Evolutionary conservation across 2,113 vertebrate genomes (phyloP), one percentile per base, ranked within the genome.

Genomic region (Suncus etruscus): DNA sequence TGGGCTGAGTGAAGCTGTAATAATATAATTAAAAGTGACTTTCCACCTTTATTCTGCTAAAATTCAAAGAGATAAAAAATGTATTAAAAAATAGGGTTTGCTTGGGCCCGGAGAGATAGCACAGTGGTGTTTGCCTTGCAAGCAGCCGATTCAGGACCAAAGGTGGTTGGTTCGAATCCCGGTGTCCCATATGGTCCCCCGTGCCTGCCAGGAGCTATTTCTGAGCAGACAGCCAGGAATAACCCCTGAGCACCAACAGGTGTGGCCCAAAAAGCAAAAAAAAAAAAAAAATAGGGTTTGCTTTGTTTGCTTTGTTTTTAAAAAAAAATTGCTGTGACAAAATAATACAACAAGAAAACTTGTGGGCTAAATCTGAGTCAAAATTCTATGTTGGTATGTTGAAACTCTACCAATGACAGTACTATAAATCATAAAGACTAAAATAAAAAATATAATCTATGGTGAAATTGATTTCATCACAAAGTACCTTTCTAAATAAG

Each of bases 401-500:
- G 58, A 22, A 22, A 61, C 18, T 61, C 15, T 61, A 18, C 18
- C 58, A 61, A 20, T 61, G 58, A 61, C 58, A 61, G 58, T 61
- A 61, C 58, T 20, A 4, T 61, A 61, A 61, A 61, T 4, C 58
- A 61, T 61, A 20, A 61, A 20, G 58, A 61, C 54, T 20, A 61
- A 61, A 61, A 61, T 61, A 20, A 20, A 61, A 61, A 61, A 61
- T 61, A 16, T 27, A 66, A 66, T 66, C 65, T 66, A 66, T 29
- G 77, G 11, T 78, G 24, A 88, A 93, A 94, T 48, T 68, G 24
- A 63, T 91, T 91, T 86, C 32, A 78, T 90, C 86, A 72, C 0
- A 47, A 83, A 87, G 90, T 45, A 91, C 86, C 74, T 94, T 81
- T 93, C 78, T 69, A 90, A 91, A 94, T 48, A 61, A 90, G 83